These are phyloP conservation scores for Plectropomus leopardus DNA, from an alignment of 2,113 vertebrate species.

Conservation along the genomic window DNA sequence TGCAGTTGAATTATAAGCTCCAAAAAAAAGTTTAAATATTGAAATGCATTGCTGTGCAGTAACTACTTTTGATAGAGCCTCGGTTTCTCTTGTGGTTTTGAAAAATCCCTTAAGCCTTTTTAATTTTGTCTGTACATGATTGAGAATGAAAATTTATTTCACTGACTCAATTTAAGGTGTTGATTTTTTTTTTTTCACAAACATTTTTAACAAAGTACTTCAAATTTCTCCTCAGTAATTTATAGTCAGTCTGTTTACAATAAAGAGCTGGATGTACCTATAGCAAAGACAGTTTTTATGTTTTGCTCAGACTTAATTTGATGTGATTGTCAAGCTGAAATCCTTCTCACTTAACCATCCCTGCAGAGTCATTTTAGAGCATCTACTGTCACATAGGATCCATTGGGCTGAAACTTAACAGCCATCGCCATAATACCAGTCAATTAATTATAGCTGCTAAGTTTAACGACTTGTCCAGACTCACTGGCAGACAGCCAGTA, in stretches of 20 bases:
- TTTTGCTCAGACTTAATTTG: neutral
- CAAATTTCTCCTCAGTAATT: neutral
- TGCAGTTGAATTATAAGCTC: neutral
- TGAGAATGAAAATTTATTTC: neutral
- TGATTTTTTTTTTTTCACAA: neutral
- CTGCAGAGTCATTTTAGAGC: neutral
- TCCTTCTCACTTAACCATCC: too few relatives aligned
- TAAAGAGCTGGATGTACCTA: neutral
- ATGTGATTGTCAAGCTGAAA: too few relatives aligned
- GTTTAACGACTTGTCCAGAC: slow-evolving; percentile 3
- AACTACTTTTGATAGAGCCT: too few relatives aligned
- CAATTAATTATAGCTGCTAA: neutral
- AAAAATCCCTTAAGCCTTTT: slow-evolving; percentile 14
- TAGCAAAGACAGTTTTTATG: neutral
- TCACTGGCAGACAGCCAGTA: neutral
- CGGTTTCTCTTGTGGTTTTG: neutral
- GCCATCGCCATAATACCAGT: neutral
- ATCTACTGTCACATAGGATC: neutral
- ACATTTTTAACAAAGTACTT: neutral
- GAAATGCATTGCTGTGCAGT: neutral
- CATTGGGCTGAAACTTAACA: neutral
- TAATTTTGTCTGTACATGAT: slow-evolving; percentile 6
- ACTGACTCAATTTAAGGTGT: neutral
- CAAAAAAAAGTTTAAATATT: neutral
- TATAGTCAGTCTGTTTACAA: neutral